Percentiles rank a stretch among this genome's conserved stretches.
Conservation (phyloP, 2,113 vertebrate species). For the Psettodes erumei region DNA sequence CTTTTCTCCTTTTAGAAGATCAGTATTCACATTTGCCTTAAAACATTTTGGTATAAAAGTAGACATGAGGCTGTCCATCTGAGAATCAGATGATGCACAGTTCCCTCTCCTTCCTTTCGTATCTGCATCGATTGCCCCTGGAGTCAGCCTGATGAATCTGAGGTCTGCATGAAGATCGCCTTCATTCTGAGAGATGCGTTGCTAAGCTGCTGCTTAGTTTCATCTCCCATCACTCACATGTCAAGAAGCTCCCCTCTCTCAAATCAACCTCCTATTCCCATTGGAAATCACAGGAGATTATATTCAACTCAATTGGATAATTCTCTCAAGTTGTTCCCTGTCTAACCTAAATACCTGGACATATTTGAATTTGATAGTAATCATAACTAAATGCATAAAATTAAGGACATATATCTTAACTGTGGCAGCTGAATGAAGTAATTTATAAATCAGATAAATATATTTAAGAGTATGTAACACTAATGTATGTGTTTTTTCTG, state of each 20-base stretch:
- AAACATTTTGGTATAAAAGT: slow-evolving; percentile 48
- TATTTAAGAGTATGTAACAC: slow-evolving; percentile 43
- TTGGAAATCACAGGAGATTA: slow-evolving; percentile 40
- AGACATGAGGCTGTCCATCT: slow-evolving; percentile 26
- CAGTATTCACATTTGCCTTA: slow-evolving; percentile 76
- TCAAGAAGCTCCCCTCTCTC: slow-evolving; percentile 29
- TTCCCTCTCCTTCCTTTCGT: slow-evolving; percentile 32
- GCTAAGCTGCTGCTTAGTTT: slow-evolving; percentile 46
- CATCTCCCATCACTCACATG: slow-evolving; percentile 33
- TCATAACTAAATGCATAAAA: slow-evolving; percentile 28
- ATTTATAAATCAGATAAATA: slow-evolving; percentile 18
- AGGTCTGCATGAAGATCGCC: slow-evolving; percentile 43
- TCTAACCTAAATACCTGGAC: slow-evolving; percentile 15
- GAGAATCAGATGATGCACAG: slow-evolving; percentile 41
- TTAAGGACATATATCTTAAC: slow-evolving; percentile 32
- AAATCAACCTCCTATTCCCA: slow-evolving; percentile 19
- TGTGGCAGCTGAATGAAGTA: slow-evolving; percentile 58
- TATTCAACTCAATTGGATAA: slow-evolving; percentile 22
- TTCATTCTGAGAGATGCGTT: slow-evolving; percentile 34
- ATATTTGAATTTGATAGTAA: slow-evolving; percentile 23
- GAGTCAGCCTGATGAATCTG: slow-evolving; percentile 45
- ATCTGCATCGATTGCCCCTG: slow-evolving; percentile 45
- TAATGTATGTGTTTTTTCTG: slow-evolving; percentile 29
- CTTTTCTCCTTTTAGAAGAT: slow-evolving; percentile 30
- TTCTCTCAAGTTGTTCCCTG: background rate